phyloP scores from a whole-genome alignment of 1,140 invertebrate species.

The Spodoptera litura region DNA sequence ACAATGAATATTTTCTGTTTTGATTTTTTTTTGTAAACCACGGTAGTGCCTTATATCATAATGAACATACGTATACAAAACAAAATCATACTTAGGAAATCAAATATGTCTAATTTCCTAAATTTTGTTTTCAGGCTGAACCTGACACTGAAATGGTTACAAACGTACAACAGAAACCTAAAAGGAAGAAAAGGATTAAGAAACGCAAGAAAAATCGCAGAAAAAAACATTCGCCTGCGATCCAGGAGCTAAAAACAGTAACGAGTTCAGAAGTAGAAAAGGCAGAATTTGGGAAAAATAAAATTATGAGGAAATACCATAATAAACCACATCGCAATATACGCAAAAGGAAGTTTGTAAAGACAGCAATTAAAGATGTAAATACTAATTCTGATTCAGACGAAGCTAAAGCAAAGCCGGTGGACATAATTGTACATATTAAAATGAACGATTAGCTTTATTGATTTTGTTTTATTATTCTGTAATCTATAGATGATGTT shows the following conservation, averaged over 20 bases:
- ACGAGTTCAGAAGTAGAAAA: neutral
- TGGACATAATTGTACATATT: slow-evolving; percentile 64
- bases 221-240: neutral
- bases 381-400: slow-evolving; percentile 43
- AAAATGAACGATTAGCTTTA: slow-evolving; percentile 56
- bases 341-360: slow-evolving; percentile 36
- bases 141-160: neutral
- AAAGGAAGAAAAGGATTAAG: slow-evolving; percentile 2
- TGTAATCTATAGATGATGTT: too few species aligned
- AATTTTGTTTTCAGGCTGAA: slow-evolving; percentile 5
- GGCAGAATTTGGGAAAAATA: neutral
- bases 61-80: too few species aligned
- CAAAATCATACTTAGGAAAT: neutral
- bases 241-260: neutral
- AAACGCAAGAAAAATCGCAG: neutral
- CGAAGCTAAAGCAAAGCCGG: slow-evolving; percentile 49
- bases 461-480: slow-evolving; percentile 15
- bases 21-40: too few species aligned
- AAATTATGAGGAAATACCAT: slow-evolving; percentile 9
- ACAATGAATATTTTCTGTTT: too few species aligned
- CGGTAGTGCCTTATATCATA: too few species aligned
- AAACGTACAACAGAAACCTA: neutral
- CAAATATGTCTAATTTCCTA: neutral
- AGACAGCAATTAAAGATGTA: slow-evolving; percentile 23
- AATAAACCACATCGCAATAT: slow-evolving; percentile 5